phyloP scores from a whole-genome alignment of 2,888 invertebrate species.

The Drosophila anceps region DNA sequence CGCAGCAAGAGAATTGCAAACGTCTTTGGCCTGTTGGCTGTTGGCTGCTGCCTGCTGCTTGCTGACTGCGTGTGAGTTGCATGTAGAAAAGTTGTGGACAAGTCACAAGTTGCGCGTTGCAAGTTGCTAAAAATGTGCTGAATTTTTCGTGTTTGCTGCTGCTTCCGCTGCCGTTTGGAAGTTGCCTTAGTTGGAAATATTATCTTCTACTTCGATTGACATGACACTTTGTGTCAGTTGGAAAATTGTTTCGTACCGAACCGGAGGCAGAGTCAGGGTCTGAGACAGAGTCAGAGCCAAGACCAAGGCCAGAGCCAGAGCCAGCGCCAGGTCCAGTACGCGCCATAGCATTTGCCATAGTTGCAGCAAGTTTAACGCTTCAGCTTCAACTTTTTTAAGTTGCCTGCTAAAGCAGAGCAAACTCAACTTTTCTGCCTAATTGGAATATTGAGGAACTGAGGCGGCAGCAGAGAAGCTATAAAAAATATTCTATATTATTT shows the following conservation, averaged over 20 bases:
- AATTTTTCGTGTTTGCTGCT: slow-evolving; percentile 24
- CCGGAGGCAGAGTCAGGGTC: neutral
- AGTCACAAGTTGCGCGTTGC: slow-evolving; percentile 39
- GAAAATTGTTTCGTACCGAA: slow-evolving; percentile 64
- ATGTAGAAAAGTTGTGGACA: slow-evolving; percentile 50
- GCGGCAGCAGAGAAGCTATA: neutral
- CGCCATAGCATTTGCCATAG: slow-evolving; percentile 50
- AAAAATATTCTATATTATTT: neutral
- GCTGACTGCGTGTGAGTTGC: slow-evolving; percentile 23
- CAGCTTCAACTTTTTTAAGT: slow-evolving; percentile 35
- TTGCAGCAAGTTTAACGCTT: slow-evolving; percentile 46
- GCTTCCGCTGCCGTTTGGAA: slow-evolving; percentile 9
- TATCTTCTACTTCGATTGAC: slow-evolving; percentile 77
- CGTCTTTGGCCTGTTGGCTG: neutral
- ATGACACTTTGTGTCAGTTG: slow-evolving; percentile 77
- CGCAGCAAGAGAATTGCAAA: neutral
- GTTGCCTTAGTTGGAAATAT: slow-evolving; percentile 64
- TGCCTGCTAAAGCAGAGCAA: slow-evolving; percentile 22
- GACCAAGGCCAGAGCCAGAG: neutral
- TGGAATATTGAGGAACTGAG: slow-evolving; percentile 59
- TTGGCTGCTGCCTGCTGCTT: too few species aligned
- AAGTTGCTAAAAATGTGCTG: slow-evolving; percentile 50
- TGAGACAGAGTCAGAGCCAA: neutral
- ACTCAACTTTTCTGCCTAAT: slow-evolving; percentile 59
- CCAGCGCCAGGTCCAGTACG: slow-evolving; percentile 22